Evolutionary conservation across 2,888 invertebrate genomes (phyloP), one percentile per base, ranked within the genome.

Genomic region (Tiliacea citrago): DNA sequence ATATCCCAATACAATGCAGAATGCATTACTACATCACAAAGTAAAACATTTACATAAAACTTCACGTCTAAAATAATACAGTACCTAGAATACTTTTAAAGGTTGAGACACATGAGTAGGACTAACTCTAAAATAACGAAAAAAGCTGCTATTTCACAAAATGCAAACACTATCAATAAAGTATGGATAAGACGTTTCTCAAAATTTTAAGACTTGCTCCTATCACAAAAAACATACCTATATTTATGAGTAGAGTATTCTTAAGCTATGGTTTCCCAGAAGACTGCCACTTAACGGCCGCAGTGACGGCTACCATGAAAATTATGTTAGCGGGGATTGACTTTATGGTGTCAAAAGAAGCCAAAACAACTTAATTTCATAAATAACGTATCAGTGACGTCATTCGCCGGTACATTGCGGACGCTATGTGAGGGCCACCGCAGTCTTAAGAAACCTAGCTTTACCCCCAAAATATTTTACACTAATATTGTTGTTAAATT

Each of bases 401-500:
- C 18, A 42, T 18, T n/a, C 9, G 2, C n/a, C 39, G 16, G n/a
- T n/a, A 61, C 21, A 10, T 35, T 7, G 21, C 12, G 21, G 12
- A 12, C 60, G 21, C 21, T n/a, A 24, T 55, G n/a, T n/a, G 42
- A 42, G 9, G n/a, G 10, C 42, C 7, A 10, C 29, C 6, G 7
- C 10, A 2, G 16, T n/a, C 35, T 35, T 16, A n/a, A 35, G 3
- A 57, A 65, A 65, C n/a, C 12, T 35, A 61, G 35, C 16, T n/a
- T n/a, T 7, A 29, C 16, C 10, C 21, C 13, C 8, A n/a, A 18
- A n/a, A 45, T 29, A 18, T 16, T 53, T 12, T 12, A 29, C 53
- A 42, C 12, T 8, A 75, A 24, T 65, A 77, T 49, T 13, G 0
- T 39, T 60, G 4, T 49, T 13, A 24, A 39, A 61, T 79, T 29